phyloP scores from a whole-genome alignment of 2,113 vertebrate species.

The Amphiprion ocellaris region DNA sequence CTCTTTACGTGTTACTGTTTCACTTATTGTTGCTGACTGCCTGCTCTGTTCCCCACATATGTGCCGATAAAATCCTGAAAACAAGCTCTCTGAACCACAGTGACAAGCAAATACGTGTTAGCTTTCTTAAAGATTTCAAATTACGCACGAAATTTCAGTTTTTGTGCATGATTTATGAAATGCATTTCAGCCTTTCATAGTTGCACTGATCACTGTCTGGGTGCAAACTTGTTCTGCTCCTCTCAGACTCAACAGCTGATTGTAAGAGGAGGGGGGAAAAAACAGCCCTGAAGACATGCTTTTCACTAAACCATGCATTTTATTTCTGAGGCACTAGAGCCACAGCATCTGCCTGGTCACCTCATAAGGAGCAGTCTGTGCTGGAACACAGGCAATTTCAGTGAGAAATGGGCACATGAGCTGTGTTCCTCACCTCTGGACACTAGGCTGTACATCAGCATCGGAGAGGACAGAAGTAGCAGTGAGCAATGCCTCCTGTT shows the following conservation, averaged over 20 bases:
- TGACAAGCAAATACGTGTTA: too few relatives aligned
- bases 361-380: slow-evolving; percentile 57
- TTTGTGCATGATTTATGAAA: neutral
- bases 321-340: slow-evolving; percentile 17
- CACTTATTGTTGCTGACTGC: neutral
- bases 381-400: slow-evolving; percentile 38
- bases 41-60: too few relatives aligned
- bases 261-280: neutral
- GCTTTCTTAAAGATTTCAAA: too few relatives aligned
- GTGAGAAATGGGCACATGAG: slow-evolving; percentile 42
- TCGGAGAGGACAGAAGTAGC: slow-evolving; percentile 55
- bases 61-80: neutral
- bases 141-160: neutral
- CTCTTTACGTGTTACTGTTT: neutral
- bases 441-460: slow-evolving; percentile 48
- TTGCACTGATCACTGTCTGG: slow-evolving; percentile 10
- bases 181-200: neutral
- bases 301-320: slow-evolving; percentile 41
- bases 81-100: neutral
- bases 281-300: slow-evolving; percentile 19
- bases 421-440: slow-evolving; percentile 61
- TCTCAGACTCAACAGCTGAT: slow-evolving; percentile 60
- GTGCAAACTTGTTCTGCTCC: slow-evolving; percentile 58
- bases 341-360: slow-evolving; percentile 45
- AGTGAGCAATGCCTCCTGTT: slow-evolving; percentile 60